Evolutionary conservation across 2,113 vertebrate genomes (phyloP).

Genomic region (Panurus biarmicus): DNA sequence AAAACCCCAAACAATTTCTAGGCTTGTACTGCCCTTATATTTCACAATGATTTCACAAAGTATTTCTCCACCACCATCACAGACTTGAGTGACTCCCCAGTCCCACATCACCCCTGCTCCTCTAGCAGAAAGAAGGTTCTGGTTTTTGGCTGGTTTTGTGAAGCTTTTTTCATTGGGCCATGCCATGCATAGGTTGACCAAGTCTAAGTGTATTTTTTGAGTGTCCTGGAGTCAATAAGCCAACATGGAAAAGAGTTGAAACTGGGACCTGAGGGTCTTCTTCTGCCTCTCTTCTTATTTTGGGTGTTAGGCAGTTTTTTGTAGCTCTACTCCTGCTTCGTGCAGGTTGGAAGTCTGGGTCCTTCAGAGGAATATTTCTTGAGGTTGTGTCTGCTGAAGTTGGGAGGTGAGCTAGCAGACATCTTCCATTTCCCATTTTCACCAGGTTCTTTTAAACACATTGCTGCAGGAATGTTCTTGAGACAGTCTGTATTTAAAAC

Average conservation of each 20-base stretch:
- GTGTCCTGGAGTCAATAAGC: not conserved
- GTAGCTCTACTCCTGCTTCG: not conserved
- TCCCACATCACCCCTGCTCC: not conserved
- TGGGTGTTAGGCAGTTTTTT: not conserved
- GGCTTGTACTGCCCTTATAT: not conserved
- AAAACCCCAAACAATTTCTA: too few relatives aligned
- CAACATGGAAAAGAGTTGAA: rapidly evolving
- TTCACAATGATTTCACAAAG: not conserved
- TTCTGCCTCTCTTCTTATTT: not conserved
- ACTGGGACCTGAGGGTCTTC: not conserved
- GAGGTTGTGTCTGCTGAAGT: not conserved
- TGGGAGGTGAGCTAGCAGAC: not conserved
- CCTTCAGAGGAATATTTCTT: not conserved
- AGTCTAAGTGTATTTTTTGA: not conserved
- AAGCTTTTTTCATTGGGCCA: not conserved
- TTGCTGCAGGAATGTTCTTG: not conserved
- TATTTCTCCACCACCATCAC: not conserved
- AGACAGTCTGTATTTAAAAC: not conserved
- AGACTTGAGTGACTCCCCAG: not conserved
- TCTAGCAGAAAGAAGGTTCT: not conserved
- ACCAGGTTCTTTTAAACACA: not conserved
- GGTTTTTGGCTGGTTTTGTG: not conserved
- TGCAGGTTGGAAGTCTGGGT: not conserved
- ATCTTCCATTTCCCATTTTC: not conserved
- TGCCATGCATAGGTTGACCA: not conserved